Percentiles rank a stretch among this genome's conserved stretches.
Conservation (phyloP, 2,797 vertebrate species). For the Urocyon cinereoargenteus region DNA sequence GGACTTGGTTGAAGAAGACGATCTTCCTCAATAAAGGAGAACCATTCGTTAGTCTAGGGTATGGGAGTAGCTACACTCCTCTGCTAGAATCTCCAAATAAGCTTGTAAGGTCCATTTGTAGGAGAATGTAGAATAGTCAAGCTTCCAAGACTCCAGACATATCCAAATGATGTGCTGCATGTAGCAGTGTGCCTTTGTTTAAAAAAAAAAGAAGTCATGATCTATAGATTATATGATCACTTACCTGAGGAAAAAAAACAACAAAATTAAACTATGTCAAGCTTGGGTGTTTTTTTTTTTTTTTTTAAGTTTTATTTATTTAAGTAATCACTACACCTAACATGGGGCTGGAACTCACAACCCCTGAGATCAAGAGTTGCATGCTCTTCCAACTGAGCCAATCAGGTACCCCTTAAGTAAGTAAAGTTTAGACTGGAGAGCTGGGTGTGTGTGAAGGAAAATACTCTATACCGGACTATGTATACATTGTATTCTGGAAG, state of each 20-base stretch:
- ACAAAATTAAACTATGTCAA: not conserved
- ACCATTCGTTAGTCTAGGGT: not conserved
- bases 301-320: not conserved
- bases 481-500: not conserved
- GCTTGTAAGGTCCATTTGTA: not conserved
- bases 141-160: not conserved
- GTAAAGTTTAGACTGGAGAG: not conserved
- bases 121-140: not conserved
- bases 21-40: not conserved
- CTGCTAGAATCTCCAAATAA: not conserved
- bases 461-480: not conserved
- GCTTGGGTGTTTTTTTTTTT: not conserved
- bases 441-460: not conserved
- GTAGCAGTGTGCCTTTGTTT: not conserved
- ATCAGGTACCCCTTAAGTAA: not conserved
- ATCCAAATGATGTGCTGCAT: not conserved
- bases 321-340: not conserved
- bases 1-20: not conserved
- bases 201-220: not conserved
- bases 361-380: not conserved
- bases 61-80: not conserved
- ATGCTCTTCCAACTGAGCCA: not conserved
- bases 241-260: not conserved
- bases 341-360: not conserved
- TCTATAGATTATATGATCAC: not conserved